Percentiles rank a stretch among this genome's conserved stretches.
Evolutionary conservation across 1,140 invertebrate species (phyloP).

Genomic region (Chrysomallon squamiferum): DNA sequence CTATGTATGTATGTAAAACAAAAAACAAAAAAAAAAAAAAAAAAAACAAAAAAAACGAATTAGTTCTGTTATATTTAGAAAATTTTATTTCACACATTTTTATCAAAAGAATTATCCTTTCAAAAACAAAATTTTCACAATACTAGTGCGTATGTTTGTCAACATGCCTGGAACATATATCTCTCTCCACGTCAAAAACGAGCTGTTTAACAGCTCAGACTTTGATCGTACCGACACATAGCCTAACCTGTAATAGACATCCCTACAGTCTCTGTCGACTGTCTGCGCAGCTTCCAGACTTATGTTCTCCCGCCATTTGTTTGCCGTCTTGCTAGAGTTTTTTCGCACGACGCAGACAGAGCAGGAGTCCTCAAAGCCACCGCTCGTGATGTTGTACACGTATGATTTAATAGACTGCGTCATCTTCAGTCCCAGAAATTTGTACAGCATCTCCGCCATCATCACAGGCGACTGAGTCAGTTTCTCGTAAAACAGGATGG

Average conservation of each 20-base stretch:
- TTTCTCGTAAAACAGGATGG: neutral
- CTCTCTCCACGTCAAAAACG: neutral
- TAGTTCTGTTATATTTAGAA: too few species aligned
- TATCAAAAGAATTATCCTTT: too few species aligned
- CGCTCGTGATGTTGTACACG: slow-evolving; percentile 14
- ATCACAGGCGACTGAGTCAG: slow-evolving; percentile 1
- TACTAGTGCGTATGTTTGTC: neutral
- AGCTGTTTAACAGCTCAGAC: neutral
- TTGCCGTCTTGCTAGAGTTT: slow-evolving; percentile 3
- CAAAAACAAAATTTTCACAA: too few species aligned
- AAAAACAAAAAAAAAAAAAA: too few species aligned
- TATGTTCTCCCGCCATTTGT: slow-evolving; percentile 3
- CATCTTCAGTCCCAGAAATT: slow-evolving; percentile 12
- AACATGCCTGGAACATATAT: neutral
- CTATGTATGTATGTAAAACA: too few species aligned
- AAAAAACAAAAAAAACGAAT: too few species aligned
- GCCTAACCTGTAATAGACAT: neutral
- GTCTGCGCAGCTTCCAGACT: neutral
- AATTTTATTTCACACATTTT: too few species aligned
- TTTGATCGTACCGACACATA: neutral
- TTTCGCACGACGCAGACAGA: neutral
- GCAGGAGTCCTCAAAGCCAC: neutral
- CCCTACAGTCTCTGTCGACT: neutral
- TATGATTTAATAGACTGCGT: neutral
- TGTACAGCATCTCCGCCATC: slow-evolving; percentile 11